Conservation (phyloP, 2,797 vertebrate species). For the Petrocephalus schoutedeni region DNA sequence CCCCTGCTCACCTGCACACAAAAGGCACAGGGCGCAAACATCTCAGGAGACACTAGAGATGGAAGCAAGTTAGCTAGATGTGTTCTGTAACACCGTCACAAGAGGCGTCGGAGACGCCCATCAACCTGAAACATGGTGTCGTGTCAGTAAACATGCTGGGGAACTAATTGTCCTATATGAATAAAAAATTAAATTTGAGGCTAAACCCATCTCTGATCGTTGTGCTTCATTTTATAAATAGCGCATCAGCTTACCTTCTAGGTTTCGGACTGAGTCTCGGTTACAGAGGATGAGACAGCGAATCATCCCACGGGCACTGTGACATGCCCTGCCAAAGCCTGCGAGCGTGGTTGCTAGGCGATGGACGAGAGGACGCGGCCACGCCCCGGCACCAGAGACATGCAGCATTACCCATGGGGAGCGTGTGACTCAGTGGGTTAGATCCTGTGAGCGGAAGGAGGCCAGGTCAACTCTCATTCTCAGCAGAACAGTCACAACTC, state of each 20-base stretch:
- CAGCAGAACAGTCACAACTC: not conserved
- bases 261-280: not conserved
- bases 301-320: not conserved
- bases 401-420: not conserved
- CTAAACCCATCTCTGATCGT: not conserved
- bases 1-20: not conserved
- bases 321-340: not conserved
- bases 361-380: not conserved
- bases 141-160: not conserved
- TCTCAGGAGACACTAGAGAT: not conserved
- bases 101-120: not conserved
- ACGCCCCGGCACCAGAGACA: not conserved
- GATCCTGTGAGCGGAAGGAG: not conserved
- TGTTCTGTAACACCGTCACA: not conserved
- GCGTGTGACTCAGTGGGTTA: not conserved
- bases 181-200: not conserved
- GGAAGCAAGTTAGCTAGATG: not conserved
- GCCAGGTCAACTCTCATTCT: not conserved
- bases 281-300: not conserved
- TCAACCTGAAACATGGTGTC: not conserved
- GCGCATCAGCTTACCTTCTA: not conserved
- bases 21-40: not conserved
- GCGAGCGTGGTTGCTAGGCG: not conserved
- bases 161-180: slow-evolving; percentile 8
- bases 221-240: not conserved